Conservation (phyloP, 2,797 vertebrate genomes). For the Coreius guichenoti region DNA sequence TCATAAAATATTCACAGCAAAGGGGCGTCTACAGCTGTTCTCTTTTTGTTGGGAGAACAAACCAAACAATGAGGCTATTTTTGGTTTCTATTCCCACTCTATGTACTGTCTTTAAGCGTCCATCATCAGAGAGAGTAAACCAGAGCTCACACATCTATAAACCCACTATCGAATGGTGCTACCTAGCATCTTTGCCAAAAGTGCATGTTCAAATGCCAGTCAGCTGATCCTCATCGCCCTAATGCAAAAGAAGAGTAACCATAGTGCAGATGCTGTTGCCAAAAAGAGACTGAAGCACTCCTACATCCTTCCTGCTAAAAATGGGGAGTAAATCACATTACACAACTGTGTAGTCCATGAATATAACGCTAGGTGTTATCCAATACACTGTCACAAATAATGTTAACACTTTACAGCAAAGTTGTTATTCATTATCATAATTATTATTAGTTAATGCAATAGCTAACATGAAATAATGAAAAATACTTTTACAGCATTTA, state of each 20-base stretch:
- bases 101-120: slow-evolving; percentile 10
- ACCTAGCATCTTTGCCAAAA: slow-evolving; percentile 27
- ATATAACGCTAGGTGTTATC: neutral
- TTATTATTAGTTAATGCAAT: neutral
- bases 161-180: slow-evolving; percentile 3
- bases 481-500: neutral
- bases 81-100: slow-evolving; percentile 21
- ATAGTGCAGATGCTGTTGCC: neutral
- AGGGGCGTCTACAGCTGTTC: slow-evolving; percentile 47
- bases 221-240: slow-evolving; percentile 29
- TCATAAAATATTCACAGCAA: slow-evolving; percentile 53
- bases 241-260: neutral
- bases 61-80: slow-evolving; percentile 40
- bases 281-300: slow-evolving; percentile 25
- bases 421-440: neutral
- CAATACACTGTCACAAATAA: slow-evolving; percentile 13
- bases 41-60: slow-evolving; percentile 43
- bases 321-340: slow-evolving; percentile 23
- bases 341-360: slow-evolving; percentile 1
- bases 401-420: neutral
- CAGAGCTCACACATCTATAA: slow-evolving; percentile 29
- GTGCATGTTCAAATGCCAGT: neutral
- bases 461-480: neutral
- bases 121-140: slow-evolving; percentile 16
- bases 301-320: slow-evolving; percentile 25